phyloP scores from a whole-genome alignment of 2,113 vertebrate species.

The Colistium nudipinnis region DNA sequence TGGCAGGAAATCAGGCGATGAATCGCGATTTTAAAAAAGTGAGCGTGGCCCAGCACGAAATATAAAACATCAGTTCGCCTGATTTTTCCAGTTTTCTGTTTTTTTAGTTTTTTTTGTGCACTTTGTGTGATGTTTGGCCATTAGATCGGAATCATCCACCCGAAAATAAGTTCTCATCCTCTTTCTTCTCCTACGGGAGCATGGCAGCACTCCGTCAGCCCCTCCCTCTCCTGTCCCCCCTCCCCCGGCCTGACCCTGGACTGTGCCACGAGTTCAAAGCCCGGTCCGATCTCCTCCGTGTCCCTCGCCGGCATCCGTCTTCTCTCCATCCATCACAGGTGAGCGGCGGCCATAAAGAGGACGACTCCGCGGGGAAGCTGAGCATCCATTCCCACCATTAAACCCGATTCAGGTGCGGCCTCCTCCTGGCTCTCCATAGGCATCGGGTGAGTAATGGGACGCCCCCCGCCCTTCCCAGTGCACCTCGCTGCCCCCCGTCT shows the following conservation, averaged over 20 bases:
- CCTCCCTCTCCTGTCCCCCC: neutral
- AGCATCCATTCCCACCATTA: slow-evolving; percentile 80
- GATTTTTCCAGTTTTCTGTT: neutral
- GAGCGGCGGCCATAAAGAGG: slow-evolving; percentile 70
- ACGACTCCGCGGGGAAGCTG: slow-evolving; percentile 66
- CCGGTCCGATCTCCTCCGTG: slow-evolving; percentile 60
- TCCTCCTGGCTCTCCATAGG: slow-evolving; percentile 69
- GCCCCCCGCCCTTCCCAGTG: slow-evolving; percentile 24
- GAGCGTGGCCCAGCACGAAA: too few relatives aligned
- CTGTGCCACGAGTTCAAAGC: slow-evolving; percentile 68
- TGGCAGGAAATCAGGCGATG: too few relatives aligned
- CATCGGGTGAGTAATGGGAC: slow-evolving; percentile 72
- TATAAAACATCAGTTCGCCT: too few relatives aligned
- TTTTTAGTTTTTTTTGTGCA: neutral
- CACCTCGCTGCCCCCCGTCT: slow-evolving; percentile 68
- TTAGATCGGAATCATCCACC: slow-evolving; percentile 39
- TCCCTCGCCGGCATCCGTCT: slow-evolving; percentile 76
- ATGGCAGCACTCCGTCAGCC: slow-evolving; percentile 63
- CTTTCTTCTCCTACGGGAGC: slow-evolving; percentile 48
- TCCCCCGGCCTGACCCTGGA: slow-evolving; percentile 64
- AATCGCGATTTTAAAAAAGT: too few relatives aligned
- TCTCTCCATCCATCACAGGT: slow-evolving; percentile 75
- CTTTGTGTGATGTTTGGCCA: slow-evolving; percentile 20
- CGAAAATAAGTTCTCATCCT: slow-evolving; percentile 61
- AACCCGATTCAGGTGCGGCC: slow-evolving; percentile 78